Conservation (phyloP, 2,797 vertebrate genomes). For the Margarornis squamiger region DNA sequence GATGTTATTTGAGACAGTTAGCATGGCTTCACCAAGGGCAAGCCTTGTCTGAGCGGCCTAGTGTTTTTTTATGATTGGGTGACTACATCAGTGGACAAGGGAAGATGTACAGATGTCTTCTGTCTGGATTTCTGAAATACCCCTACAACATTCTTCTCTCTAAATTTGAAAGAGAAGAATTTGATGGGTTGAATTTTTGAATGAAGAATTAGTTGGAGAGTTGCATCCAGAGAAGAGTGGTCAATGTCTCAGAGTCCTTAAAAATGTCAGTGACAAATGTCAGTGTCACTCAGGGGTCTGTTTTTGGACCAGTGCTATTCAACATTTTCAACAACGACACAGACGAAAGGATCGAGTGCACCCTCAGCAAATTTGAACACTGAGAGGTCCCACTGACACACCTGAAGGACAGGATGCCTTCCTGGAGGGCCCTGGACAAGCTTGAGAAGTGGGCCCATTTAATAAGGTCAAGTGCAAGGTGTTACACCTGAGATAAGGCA, state of each 20-base stretch:
- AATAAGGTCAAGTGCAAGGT: neutral
- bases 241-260: neutral
- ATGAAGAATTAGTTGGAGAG: neutral
- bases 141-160: neutral
- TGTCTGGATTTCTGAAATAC: neutral
- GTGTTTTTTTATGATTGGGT: neutral
- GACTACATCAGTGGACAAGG: neutral
- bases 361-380: neutral
- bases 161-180: neutral
- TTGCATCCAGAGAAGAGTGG: rapidly evolving
- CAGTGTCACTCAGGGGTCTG: neutral
- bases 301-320: neutral
- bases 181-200: neutral
- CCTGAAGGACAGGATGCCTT: neutral
- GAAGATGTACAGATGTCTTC: neutral
- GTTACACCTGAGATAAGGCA: no score
- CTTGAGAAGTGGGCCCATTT: rapidly evolving
- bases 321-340: neutral
- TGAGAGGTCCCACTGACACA: neutral
- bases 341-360: neutral
- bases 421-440: neutral
- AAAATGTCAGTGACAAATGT: no score
- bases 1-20: rapidly evolving
- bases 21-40: neutral
- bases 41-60: neutral